These are phyloP conservation scores for Erannis defoliaria DNA, from an alignment of 2,888 invertebrate genomes.

Conservation along the genomic window DNA sequence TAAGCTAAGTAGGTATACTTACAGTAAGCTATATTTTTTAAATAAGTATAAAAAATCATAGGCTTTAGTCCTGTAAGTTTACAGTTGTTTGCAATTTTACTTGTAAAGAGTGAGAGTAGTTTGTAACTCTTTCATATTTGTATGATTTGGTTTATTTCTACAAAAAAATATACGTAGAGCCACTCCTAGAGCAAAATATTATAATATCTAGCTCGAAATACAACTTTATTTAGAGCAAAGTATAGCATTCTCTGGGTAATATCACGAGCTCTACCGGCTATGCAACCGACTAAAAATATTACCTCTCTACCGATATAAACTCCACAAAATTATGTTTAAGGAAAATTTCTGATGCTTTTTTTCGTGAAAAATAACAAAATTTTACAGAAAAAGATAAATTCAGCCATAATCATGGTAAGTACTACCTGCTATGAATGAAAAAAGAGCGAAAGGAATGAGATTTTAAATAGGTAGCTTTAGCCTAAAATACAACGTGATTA, in stretches of 20 bases:
- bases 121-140: not conserved
- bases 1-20: too few relatives aligned
- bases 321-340: constrained; percentile 8
- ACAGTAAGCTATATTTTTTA: too few relatives aligned
- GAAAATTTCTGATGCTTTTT: constrained; percentile 10
- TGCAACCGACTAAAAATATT: constrained; percentile 11
- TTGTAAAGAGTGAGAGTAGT: too few relatives aligned
- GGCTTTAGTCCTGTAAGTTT: too few relatives aligned
- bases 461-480: too few relatives aligned
- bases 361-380: constrained; percentile 2
- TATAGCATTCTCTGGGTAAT: not conserved
- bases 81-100: too few relatives aligned
- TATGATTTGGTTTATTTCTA: not conserved
- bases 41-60: too few relatives aligned
- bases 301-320: constrained; percentile 6
- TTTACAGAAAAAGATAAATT: not conserved
- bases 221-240: constrained; percentile 4
- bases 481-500: too few relatives aligned
- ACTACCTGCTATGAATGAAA: not conserved
- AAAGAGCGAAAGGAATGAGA: not conserved
- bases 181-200: not conserved
- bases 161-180: not conserved
- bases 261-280: constrained; percentile 3
- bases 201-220: not conserved
- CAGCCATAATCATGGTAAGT: not conserved